Base-by-base conservation (phyloP, 1,140 invertebrate genomes). In the Aphaenogaster rudis region DNA sequence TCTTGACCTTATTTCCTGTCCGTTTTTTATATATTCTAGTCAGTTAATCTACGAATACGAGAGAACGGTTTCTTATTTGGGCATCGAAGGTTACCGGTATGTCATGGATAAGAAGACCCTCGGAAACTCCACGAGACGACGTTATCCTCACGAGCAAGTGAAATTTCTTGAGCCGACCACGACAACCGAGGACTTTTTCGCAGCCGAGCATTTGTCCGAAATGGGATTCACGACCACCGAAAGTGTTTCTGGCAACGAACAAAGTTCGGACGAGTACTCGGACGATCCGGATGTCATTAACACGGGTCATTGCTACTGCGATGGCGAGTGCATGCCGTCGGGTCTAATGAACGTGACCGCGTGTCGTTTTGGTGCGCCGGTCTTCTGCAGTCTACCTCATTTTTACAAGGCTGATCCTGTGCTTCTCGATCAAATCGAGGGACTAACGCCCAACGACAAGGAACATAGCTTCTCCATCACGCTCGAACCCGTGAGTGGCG, bases 351-450 rank as follows among this genome's bases (percentile, higher is more conserved):
- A 96, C 86, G 89, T 96, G 2, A 95, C 94, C 0, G 81, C 93
- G 1, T 96, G 96, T 86, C 94, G 96, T 21, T 95, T 94, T 80
- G 97, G 97, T 33, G 96, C 97, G 5, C 97, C 97, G 0, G 96
- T 96, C 0, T 97, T 97, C 74, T 94, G 97, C 17, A 97, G 97
- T 63, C 96, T 97, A 85, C 97, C 97, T n/a, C 97, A 98, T 94
- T 98, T 98, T 91, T 95, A 96, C 87, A 96, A 96, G 71, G 97
- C 95, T 13, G 97, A 97, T 92, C 95, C 96, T 0, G 93, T 94
- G 50, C 96, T 97, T 11, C 86, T 94, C 9, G 86, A 96, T 3
- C 91, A 92, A 8, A 94, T 98, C 2, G 92, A 92, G 17, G 97
- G 97, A 6, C 88, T 98, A 87, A 86, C 94, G 6, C 97, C 97